Percentiles rank a stretch among this genome's conserved stretches.
These are phyloP conservation scores for Deroplatys truncata DNA, from an alignment of 2,888 invertebrate genomes.

Conservation along the genomic window DNA sequence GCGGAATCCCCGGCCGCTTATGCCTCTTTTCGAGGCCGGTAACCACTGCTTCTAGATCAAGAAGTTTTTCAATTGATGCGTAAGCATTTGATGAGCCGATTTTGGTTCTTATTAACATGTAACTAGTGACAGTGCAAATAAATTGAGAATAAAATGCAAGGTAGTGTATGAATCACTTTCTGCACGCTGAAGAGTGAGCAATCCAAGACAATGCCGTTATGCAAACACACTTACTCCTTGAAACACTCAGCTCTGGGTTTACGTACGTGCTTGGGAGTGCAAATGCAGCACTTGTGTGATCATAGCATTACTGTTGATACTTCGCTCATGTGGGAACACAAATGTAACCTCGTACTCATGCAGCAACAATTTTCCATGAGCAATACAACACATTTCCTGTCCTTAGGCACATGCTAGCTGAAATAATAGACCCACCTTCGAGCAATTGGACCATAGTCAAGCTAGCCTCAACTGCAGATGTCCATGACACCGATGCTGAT, in stretches of 20 bases:
- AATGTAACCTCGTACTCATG: not conserved
- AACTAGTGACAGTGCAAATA: too few species aligned
- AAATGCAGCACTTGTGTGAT: not conserved
- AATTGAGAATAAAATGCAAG: too few species aligned
- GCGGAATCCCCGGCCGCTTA: too few species aligned
- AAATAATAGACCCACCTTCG: not conserved
- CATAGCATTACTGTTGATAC: not conserved
- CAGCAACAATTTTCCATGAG: not conserved
- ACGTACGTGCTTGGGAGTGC: not conserved
- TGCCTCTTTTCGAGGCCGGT: too few species aligned
- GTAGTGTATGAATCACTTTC: too few species aligned
- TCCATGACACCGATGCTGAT: not conserved
- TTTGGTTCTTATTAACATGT: too few species aligned
- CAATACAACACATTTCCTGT: not conserved
- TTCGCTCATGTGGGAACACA: not conserved
- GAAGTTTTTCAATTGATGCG: too few species aligned
- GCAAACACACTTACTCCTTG: too few species aligned
- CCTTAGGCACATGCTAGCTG: not conserved
- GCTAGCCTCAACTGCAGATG: not conserved
- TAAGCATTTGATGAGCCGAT: too few species aligned
- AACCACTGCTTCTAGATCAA: too few species aligned
- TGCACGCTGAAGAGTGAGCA: too few species aligned
- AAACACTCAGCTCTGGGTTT: not conserved
- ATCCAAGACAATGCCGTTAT: too few species aligned
- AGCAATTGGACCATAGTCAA: not conserved